phyloP scores from a whole-genome alignment of 2,113 vertebrate species.

The Odontophorus gujanensis region DNA sequence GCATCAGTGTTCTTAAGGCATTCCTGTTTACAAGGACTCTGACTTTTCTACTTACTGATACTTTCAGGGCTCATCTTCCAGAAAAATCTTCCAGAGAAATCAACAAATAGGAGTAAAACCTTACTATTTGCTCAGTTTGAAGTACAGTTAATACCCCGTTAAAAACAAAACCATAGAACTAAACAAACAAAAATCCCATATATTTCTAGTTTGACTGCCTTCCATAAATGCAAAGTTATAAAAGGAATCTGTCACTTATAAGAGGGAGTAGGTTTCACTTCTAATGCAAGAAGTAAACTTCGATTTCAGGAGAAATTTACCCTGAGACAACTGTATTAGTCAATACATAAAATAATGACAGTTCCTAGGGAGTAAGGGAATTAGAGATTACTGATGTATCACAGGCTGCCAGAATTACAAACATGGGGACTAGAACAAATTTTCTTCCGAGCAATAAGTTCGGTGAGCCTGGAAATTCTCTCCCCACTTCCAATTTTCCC shows the following conservation, averaged over 20 bases:
- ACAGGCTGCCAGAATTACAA: slow-evolving; percentile 60
- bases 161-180: background rate
- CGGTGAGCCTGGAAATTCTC: slow-evolving; percentile 36
- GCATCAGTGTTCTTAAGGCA: background rate
- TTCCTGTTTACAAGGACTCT: background rate
- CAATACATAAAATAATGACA: slow-evolving; percentile 74
- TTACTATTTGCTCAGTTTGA: background rate
- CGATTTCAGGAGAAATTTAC: slow-evolving; percentile 73
- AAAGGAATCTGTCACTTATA: slow-evolving; percentile 42
- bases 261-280: slow-evolving; percentile 47
- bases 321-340: slow-evolving; percentile 70
- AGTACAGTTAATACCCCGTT: background rate
- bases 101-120: background rate
- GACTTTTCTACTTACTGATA: background rate
- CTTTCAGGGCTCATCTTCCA: background rate
- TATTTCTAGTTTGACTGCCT: slow-evolving; percentile 13
- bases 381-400: slow-evolving; percentile 70
- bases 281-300: slow-evolving; percentile 65
- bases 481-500: background rate
- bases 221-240: slow-evolving; percentile 33
- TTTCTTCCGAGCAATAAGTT: slow-evolving; percentile 51
- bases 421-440: slow-evolving; percentile 37
- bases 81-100: background rate
- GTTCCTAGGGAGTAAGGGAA: slow-evolving; percentile 67
- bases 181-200: background rate